These are phyloP conservation scores for Boulengeromyrus knoepffleri DNA, from an alignment of 2,113 vertebrate species.

Conservation along the genomic window DNA sequence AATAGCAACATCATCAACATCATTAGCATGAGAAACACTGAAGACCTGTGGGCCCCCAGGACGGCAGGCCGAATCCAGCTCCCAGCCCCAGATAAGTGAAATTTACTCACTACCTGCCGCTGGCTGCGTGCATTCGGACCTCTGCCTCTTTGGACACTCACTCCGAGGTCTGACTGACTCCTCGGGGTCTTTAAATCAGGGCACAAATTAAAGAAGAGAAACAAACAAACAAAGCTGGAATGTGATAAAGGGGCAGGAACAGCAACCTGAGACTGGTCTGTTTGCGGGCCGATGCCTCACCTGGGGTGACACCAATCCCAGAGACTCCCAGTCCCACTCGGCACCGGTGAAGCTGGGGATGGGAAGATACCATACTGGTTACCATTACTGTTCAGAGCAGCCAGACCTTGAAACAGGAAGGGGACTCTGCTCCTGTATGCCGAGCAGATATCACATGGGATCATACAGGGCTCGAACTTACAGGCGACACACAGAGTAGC, in stretches of 20 bases:
- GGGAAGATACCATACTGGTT: constrained; percentile 48
- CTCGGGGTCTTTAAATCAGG: constrained; percentile 16
- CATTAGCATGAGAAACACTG: background rate
- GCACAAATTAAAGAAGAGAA: background rate
- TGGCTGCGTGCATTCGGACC: background rate
- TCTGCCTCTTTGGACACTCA: constrained; percentile 12
- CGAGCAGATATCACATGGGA: background rate
- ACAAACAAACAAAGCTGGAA: background rate
- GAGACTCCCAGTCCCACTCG: constrained; percentile 99
- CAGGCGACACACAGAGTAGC: background rate
- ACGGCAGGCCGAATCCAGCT: background rate
- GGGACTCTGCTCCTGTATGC: background rate
- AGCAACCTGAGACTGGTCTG: background rate
- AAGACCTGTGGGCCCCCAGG: background rate
- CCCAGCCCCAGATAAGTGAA: background rate
- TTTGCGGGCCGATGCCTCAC: constrained; percentile 59
- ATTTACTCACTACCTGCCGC: background rate
- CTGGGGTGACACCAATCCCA: constrained; percentile 96
- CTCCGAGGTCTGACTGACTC: constrained; percentile 17
- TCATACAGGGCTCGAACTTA: background rate
- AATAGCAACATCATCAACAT: background rate
- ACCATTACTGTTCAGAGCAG: background rate
- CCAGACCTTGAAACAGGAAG: background rate
- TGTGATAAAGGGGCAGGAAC: background rate
- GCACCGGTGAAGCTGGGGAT: constrained; percentile 89